Conservation (phyloP, 2,888 invertebrate species). For the Hydroisotoma schaefferi region DNA sequence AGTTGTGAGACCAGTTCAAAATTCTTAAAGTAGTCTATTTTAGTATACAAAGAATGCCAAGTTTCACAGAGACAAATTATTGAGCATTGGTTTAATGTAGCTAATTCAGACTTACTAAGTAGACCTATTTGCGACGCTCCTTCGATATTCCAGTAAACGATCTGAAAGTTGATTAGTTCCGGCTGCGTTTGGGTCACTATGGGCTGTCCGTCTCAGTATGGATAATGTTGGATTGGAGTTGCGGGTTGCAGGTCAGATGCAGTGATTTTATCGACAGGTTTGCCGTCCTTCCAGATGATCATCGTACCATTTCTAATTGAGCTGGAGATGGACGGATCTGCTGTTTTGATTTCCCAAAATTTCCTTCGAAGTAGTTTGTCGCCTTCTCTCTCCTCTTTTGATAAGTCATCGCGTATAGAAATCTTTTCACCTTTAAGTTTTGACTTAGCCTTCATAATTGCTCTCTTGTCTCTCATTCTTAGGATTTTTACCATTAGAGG, state of each 20-base stretch:
- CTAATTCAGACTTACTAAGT: not conserved
- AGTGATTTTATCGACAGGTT: too few species aligned
- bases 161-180: not conserved
- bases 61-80: not conserved
- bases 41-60: not conserved
- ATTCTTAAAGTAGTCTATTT: not conserved
- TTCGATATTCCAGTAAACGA: not conserved
- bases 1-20: not conserved
- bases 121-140: not conserved
- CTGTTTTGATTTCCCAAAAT: not conserved
- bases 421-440: not conserved
- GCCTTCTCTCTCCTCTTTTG: not conserved
- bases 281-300: not conserved
- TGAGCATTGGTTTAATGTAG: not conserved
- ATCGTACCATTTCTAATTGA: not conserved
- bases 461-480: not conserved
- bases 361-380: not conserved
- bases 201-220: not conserved
- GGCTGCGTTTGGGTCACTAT: not conserved
- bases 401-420: not conserved
- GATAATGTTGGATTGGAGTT: not conserved
- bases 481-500: not conserved
- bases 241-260: too few species aligned
- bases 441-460: not conserved
- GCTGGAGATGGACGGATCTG: not conserved